Percentiles rank a stretch among this genome's conserved stretches.
Evolutionary conservation across 2,888 invertebrate species (phyloP).

Genomic region (Pinctada fucata): DNA sequence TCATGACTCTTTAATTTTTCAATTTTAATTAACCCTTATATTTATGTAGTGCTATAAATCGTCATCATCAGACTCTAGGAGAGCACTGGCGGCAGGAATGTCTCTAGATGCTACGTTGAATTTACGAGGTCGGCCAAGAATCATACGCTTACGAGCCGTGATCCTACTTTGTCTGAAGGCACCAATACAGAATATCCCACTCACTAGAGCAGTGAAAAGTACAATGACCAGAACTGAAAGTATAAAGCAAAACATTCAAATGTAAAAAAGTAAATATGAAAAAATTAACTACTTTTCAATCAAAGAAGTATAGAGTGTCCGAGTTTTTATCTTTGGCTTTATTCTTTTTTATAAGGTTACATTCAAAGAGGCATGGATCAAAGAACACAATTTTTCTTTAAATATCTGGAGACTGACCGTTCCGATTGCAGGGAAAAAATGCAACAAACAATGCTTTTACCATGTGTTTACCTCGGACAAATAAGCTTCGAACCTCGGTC

Average conservation of each 20-base stretch:
- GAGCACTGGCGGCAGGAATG: conserved; percentile 8
- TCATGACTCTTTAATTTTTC: too few species aligned
- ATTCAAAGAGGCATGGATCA: too few species aligned
- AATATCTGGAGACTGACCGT: too few species aligned
- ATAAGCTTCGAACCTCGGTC: too few species aligned
- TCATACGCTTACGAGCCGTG: conserved; percentile 17
- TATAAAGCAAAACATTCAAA: not conserved
- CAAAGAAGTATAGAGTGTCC: too few species aligned
- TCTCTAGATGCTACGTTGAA: not conserved
- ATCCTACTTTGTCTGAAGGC: conserved; percentile 32
- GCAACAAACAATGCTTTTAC: too few species aligned
- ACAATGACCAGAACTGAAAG: conserved; percentile 36
- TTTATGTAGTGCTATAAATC: conserved; percentile 3
- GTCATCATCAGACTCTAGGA: conserved; percentile 28
- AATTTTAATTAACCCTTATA: too few species aligned
- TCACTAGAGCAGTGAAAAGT: conserved; percentile 31
- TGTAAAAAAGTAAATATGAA: not conserved
- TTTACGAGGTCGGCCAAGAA: not conserved
- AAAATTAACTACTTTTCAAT: not conserved
- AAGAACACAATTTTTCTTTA: too few species aligned
- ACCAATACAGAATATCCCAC: conserved; percentile 35
- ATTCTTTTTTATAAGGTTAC: not conserved
- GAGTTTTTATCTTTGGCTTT: too few species aligned
- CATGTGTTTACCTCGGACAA: too few species aligned
- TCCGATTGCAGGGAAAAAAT: too few species aligned